Conservation (phyloP, 2,888 invertebrate species). For the Orthosia gracilis region DNA sequence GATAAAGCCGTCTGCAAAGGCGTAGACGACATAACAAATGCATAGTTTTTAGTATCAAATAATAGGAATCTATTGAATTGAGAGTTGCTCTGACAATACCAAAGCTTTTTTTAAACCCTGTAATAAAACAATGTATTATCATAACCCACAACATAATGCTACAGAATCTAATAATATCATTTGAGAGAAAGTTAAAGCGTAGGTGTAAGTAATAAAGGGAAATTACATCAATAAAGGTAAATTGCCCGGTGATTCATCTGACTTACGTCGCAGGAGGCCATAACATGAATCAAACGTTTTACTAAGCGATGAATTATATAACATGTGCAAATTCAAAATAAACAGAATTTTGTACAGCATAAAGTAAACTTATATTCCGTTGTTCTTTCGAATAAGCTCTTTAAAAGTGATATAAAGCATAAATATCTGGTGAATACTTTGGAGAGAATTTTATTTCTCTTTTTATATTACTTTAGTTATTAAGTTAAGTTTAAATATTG, state of each 20-base stretch:
- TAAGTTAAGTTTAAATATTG: no score
- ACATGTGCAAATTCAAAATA: constrained; percentile 21
- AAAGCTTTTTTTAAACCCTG: no score
- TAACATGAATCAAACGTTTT: constrained; percentile 50
- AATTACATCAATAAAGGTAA: constrained; percentile 61
- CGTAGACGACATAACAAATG: not conserved
- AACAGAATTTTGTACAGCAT: constrained; percentile 20
- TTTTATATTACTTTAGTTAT: no score
- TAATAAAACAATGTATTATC: not conserved
- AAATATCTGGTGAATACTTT: constrained; percentile 1
- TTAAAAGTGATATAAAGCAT: not conserved
- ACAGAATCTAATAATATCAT: constrained; percentile 14
- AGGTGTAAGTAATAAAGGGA: constrained; percentile 52
- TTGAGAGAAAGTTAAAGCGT: constrained; percentile 54
- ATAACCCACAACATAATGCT: not conserved
- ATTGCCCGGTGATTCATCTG: constrained; percentile 56
- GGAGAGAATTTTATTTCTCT: not conserved
- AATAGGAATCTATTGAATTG: not conserved
- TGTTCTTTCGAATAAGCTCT: constrained; percentile 12
- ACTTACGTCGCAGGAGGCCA: constrained; percentile 54
- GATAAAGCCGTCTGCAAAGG: constrained; percentile 6
- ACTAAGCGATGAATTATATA: constrained; percentile 53
- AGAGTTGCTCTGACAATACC: not conserved
- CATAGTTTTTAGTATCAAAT: not conserved
- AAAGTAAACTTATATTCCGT: constrained; percentile 10